These are phyloP conservation scores for Metallyticus violacea DNA, from an alignment of 2,888 invertebrate species.

Conservation along the genomic window DNA sequence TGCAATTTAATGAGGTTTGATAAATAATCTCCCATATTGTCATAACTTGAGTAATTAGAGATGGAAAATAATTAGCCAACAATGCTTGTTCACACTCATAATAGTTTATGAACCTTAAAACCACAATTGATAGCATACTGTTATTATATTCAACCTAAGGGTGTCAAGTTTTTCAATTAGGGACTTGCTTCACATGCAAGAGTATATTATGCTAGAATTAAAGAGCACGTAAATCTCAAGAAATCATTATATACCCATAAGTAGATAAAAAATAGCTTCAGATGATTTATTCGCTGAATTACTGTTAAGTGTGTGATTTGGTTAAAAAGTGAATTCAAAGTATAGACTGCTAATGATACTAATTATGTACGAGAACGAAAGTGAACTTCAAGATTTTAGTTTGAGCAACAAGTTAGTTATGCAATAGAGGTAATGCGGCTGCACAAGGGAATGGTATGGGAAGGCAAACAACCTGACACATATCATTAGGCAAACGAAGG, in stretches of 20 bases:
- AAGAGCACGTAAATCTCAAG: background rate
- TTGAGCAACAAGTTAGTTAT: background rate
- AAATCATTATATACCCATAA: background rate
- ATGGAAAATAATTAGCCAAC: background rate
- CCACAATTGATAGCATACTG: background rate
- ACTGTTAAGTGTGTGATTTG: background rate
- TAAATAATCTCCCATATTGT: no score
- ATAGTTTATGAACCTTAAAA: background rate
- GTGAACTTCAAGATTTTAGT: background rate
- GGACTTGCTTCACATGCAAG: background rate
- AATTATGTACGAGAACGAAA: background rate
- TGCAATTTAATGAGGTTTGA: no score
- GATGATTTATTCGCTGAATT: no score
- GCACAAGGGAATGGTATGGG: background rate
- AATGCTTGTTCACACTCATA: background rate
- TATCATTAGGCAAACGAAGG: background rate
- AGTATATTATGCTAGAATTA: background rate
- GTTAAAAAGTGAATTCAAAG: background rate
- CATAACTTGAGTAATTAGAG: no score
- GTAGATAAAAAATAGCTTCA: background rate
- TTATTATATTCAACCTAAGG: background rate
- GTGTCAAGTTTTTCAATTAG: background rate
- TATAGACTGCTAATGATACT: background rate
- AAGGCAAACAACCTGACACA: background rate
- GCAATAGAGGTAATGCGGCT: background rate